These are phyloP conservation scores for Gallirallus australis DNA, from an alignment of 2,797 vertebrate species.

Conservation along the genomic window DNA sequence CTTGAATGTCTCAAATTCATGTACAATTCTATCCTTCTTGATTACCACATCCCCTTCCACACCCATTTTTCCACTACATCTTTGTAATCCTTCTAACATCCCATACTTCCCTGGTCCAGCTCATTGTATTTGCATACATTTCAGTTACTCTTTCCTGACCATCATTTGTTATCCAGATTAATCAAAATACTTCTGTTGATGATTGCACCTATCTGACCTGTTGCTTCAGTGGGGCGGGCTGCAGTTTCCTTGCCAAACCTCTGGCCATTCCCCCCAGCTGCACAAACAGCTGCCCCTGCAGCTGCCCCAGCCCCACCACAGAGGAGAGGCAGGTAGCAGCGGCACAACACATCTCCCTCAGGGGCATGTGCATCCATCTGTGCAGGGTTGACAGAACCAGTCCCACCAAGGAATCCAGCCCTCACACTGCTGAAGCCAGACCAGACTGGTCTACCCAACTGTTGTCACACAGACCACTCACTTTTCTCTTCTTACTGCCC, in stretches of 20 bases:
- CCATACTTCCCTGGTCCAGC: neutral
- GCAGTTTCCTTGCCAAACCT: neutral
- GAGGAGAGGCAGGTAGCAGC: too few species aligned
- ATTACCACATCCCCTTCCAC: neutral
- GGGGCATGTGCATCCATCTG: fast-evolving
- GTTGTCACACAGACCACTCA: too few species aligned
- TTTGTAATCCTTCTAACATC: neutral
- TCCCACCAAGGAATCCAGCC: neutral
- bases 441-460: neutral
- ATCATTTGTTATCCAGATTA: neutral
- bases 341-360: fast-evolving
- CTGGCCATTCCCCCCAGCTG: neutral
- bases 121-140: neutral
- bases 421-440: neutral
- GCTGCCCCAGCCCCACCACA: too few species aligned
- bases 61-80: neutral
- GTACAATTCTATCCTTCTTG: neutral
- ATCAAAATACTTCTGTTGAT: neutral
- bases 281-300: too few species aligned
- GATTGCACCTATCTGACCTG: neutral
- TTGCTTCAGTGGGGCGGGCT: neutral
- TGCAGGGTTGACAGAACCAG: neutral
- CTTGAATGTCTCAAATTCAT: neutral
- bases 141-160: neutral
- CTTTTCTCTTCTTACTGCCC: neutral